Percentiles rank a stretch among this genome's conserved stretches.
phyloP scores from a whole-genome alignment of 1,140 invertebrate species.

The Cherax quadricarinatus region DNA sequence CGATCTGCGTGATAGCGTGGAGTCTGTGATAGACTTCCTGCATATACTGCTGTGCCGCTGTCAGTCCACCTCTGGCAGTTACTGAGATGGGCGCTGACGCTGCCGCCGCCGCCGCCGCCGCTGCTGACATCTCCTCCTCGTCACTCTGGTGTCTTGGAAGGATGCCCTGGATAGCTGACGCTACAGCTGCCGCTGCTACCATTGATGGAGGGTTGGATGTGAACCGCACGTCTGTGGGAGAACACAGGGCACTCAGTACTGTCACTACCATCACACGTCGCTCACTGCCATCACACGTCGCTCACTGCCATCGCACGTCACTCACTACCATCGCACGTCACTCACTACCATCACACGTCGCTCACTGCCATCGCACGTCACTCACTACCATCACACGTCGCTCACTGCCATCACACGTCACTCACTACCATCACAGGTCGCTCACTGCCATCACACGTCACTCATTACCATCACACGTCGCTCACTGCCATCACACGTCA shows the following conservation, averaged over 20 bases:
- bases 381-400: background rate
- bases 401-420: background rate
- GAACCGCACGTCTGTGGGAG: constrained; percentile 48
- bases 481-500: no score
- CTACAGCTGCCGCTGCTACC: constrained; percentile 63
- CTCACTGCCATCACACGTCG: background rate
- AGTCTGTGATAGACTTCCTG: constrained; percentile 58
- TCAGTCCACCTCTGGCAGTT: constrained; percentile 12
- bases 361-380: no score
- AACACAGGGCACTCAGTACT: background rate
- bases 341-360: background rate
- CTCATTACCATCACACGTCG: no score
- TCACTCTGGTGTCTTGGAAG: constrained; percentile 45
- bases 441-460: no score
- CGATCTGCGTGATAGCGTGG: constrained; percentile 60
- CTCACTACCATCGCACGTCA: background rate
- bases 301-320: background rate
- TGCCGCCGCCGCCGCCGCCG: background rate
- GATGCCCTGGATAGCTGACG: constrained; percentile 58
- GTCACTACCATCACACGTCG: background rate
- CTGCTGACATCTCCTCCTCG: constrained; percentile 36
- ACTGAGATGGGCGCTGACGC: no score
- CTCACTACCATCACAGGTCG: no score
- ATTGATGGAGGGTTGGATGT: constrained; percentile 63
- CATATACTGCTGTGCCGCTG: constrained; percentile 58